Evolutionary conservation across 2,113 vertebrate genomes (phyloP).

Genomic region (Seriola quinqueradiata): DNA sequence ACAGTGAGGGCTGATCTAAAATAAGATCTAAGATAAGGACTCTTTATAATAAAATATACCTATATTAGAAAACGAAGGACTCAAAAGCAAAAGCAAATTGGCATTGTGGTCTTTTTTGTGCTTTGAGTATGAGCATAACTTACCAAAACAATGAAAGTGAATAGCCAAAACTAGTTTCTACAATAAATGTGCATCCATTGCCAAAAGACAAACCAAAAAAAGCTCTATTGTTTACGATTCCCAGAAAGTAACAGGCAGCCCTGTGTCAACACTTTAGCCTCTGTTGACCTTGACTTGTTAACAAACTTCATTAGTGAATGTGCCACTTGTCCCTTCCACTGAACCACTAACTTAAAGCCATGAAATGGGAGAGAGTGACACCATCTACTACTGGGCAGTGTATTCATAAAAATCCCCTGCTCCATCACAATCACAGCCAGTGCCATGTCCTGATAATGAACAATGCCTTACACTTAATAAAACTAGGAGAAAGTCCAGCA

Average conservation of each 20-base stretch:
- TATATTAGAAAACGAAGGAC: too few relatives aligned
- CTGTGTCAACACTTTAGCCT: conserved; percentile 25
- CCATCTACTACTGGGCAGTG: conserved; percentile 21
- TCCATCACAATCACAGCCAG: conserved; percentile 28
- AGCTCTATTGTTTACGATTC: conserved; percentile 21
- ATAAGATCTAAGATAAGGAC: not conserved
- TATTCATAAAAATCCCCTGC: conserved; percentile 32
- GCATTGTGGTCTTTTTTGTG: not conserved
- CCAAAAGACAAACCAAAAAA: conserved; percentile 1
- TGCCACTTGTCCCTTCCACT: conserved; percentile 50
- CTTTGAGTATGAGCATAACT: not conserved
- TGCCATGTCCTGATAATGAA: conserved; percentile 30
- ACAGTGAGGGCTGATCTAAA: not conserved
- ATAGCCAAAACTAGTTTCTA: not conserved
- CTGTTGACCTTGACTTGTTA: conserved; percentile 51
- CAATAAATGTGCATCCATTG: conserved; percentile 6
- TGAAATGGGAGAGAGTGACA: conserved; percentile 26
- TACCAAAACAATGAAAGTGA: not conserved
- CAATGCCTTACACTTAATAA: conserved; percentile 47
- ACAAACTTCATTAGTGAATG: conserved; percentile 55
- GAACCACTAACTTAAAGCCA: conserved; percentile 28
- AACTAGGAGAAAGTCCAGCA: conserved; percentile 25
- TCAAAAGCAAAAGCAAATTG: too few relatives aligned
- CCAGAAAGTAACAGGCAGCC: conserved; percentile 5
- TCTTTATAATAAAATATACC: too few relatives aligned